Evolutionary conservation across 1,140 invertebrate species (phyloP).

Genomic region (Mamestra configurata): DNA sequence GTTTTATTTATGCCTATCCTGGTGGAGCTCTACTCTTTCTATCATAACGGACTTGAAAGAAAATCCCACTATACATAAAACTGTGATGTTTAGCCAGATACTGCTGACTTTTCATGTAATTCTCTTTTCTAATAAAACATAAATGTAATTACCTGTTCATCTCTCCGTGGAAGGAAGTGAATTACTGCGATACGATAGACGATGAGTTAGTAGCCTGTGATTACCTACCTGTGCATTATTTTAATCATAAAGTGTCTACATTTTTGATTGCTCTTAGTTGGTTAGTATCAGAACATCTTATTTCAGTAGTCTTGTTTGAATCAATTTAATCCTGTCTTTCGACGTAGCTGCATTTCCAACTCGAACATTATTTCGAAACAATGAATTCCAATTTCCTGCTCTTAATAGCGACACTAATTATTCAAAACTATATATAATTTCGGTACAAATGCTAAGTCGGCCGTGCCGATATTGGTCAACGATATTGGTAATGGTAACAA

Average conservation of each 20-base stretch:
- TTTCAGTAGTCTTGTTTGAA: neutral
- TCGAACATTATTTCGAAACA: neutral
- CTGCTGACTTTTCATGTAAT: neutral
- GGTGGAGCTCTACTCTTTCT: neutral
- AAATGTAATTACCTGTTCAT: conserved; percentile 9
- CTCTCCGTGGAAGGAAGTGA: conserved; percentile 13
- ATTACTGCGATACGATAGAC: neutral
- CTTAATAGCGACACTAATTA: conserved; percentile 20
- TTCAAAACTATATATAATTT: conserved; percentile 20
- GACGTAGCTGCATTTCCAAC: neutral
- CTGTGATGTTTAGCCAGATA: neutral
- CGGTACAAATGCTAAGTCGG: conserved; percentile 25
- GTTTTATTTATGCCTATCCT: too few relatives aligned
- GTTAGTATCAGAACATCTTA: neutral
- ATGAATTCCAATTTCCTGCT: neutral
- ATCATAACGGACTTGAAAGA: neutral
- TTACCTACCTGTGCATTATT: conserved; percentile 9
- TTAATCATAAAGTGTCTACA: neutral
- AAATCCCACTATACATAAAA: neutral
- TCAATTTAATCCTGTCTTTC: neutral
- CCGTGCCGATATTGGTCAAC: conserved; percentile 41
- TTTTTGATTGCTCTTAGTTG: neutral
- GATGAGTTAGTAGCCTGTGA: conserved; percentile 4
- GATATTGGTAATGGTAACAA: conserved; percentile 34
- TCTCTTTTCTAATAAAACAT: neutral